phyloP scores from a whole-genome alignment of 2,113 vertebrate species.

The Cyanoderma ruficeps region DNA sequence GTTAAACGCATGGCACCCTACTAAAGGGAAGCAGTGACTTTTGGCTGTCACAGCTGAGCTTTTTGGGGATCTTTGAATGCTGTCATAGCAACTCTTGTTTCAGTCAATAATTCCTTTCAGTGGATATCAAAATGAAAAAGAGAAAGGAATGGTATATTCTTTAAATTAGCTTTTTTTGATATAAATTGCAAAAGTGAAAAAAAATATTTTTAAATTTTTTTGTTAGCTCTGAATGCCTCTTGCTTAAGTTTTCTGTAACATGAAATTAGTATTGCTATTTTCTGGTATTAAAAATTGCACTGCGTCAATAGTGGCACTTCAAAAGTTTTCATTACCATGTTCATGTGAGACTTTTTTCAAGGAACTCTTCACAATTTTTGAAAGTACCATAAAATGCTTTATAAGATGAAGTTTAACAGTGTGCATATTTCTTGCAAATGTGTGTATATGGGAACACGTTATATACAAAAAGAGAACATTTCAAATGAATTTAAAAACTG shows the following conservation, averaged over 20 bases:
- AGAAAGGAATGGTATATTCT: not conserved
- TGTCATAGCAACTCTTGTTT: not conserved
- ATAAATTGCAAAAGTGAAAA: not conserved
- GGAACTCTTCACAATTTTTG: not conserved
- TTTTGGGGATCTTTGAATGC: not conserved
- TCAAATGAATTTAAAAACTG: not conserved
- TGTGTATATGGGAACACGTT: rapidly evolving
- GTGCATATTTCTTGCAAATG: not conserved
- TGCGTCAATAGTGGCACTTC: not conserved
- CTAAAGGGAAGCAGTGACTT: not conserved
- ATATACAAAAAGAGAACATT: not conserved
- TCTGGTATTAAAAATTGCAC: rapidly evolving
- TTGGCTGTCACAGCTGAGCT: rapidly evolving
- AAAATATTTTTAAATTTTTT: not conserved
- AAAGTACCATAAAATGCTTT: not conserved
- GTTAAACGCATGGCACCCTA: not conserved
- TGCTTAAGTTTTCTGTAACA: not conserved
- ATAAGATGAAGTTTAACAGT: not conserved
- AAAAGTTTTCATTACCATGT: not conserved
- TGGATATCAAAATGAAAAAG: not conserved
- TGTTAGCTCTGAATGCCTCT: not conserved
- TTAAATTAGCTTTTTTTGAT: not conserved
- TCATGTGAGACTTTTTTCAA: not conserved
- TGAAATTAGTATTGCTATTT: not conserved
- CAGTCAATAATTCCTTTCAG: not conserved